phyloP scores from a whole-genome alignment of 2,888 invertebrate species.

The Hypsopygia costalis region DNA sequence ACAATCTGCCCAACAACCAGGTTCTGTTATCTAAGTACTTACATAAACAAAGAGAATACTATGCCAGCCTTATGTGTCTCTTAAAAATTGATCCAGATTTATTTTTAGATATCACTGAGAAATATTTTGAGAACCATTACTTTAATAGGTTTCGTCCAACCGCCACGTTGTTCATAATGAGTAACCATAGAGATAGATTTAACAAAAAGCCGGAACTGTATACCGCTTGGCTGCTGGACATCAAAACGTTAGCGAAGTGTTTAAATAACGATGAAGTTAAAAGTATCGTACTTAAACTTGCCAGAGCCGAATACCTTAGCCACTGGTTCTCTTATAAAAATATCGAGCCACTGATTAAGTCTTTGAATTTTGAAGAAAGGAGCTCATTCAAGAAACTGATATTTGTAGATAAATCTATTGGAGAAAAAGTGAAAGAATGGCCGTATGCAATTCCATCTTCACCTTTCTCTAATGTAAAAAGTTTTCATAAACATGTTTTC shows the following conservation, averaged over 20 bases:
- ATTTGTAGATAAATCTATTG: conserved; percentile 41
- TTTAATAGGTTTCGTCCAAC: conserved; percentile 25
- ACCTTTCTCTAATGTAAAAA: conserved; percentile 24
- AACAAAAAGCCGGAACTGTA: conserved; percentile 45
- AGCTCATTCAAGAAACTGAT: conserved; percentile 37
- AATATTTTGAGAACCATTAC: conserved; percentile 28
- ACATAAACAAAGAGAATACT: conserved; percentile 26
- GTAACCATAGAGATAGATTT: conserved; percentile 36
- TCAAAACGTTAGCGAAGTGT: conserved; percentile 34
- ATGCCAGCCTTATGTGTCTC: conserved; percentile 33
- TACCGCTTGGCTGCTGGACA: conserved; percentile 35
- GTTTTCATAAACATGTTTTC: conserved; percentile 27
- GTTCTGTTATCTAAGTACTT: conserved; percentile 27
- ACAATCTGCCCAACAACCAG: conserved; percentile 29
- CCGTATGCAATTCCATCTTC: conserved; percentile 30
- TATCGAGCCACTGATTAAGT: conserved; percentile 45
- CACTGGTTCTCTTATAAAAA: conserved; percentile 40
- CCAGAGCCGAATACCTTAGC: conserved; percentile 39
- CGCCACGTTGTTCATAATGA: conserved; percentile 39
- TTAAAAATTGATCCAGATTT: conserved; percentile 37
- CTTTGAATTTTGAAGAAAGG: conserved; percentile 32
- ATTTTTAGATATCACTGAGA: conserved; percentile 44
- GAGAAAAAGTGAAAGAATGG: conserved; percentile 30
- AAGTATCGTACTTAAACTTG: conserved; percentile 36
- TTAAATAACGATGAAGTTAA: conserved; percentile 41